Evolutionary conservation across 2,113 vertebrate species (phyloP), one percentile per base, ranked within the genome.

Genomic region (Lontra canadensis): DNA sequence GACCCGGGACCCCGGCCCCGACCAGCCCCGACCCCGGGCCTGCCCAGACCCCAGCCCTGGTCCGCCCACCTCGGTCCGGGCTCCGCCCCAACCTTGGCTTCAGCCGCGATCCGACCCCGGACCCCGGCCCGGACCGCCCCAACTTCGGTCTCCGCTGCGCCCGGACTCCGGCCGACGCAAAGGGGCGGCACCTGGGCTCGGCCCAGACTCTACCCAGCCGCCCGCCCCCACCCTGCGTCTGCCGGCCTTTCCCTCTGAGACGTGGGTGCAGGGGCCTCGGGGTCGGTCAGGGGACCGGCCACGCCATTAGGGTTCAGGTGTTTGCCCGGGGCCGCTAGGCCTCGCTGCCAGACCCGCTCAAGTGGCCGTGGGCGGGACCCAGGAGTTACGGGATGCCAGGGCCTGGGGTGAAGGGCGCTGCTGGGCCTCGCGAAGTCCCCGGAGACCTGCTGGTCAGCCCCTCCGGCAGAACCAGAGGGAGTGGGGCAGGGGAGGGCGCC

Each of bases 101-200:
- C 93, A n/a, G 76, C 44, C 82, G 26, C 47, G 10, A 61, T 57
- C 71, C 36, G 7, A 11, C 4, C 67, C 14, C 17, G 21, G 59
- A 17, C 86, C 80, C 59, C 7, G 39, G 23, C 31, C 49, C 10
- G 25, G 11, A 8, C 89, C 26, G 26, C 47, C 61, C 26, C 67
- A 23, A 8, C 20, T 42, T 7, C 0, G 1, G 44, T 29, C 13
- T 1, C 1, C 36, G 36, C 86, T 42, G 65, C 15, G 7, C 76
- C n/a, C 84, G 12, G 42, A 11, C 73, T 34, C 1, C 3, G 7
- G 65, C 67, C 7, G 6, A 0, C 7, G 23, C 1, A 1, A 29
- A 15, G 31, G 1, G 65, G 57, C 47, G 31, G 44, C 74, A 0
- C 76, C 29, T 18, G 4, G 26, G 3, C 47, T 18, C 90, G 2